Base-by-base conservation (phyloP, 2,888 invertebrate genomes). In the Andrena hattorfiana region DNA sequence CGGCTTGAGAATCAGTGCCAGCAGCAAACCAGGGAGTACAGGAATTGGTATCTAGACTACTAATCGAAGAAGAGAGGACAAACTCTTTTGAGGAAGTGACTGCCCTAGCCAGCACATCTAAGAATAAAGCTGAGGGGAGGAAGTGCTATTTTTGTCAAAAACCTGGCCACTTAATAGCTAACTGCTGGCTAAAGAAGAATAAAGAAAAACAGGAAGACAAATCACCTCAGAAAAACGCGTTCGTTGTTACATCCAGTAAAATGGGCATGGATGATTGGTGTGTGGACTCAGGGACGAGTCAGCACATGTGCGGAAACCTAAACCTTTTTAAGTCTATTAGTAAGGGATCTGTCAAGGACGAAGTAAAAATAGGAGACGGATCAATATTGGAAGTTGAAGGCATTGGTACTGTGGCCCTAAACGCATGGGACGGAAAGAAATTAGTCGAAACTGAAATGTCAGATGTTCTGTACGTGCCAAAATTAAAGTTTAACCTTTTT, bases 11-110 rank as follows among this genome's bases (percentile, higher is more conserved):
- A 6, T 60, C 60, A 16, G 30, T 30, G 0, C 60, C 60, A 2
- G 28, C 7, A 16, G 60, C 28, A 20, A 60, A 30, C 7, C 60
- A n/a, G n/a, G 30, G n/a, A n/a, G 7, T 60, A n/a, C 28, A 30
- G 28, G 60, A 60, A 7, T 0, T 60, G 28, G 2, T 60, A 60
- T 30, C 16, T 7, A 28, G 60, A 30, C 2, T 30, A 6, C 2
- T 32, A 0, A 28, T 60, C n/a, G 60, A 60, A 30, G 60, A 60
- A 60, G 60, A 60, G 30, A 60, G 60, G n/a, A 16, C 60, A 10
- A 35, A 35, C 2, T 35, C 35, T 10, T 35, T 35, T 35, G 35
- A 35, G 35, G 35, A 35, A 10, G 35, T 10, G 0, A 35, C 35
- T 35, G 35, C 35, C 10, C 2, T 35, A 35, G 10, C 35, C 35